These are phyloP conservation scores for Onychostruthus taczanowskii DNA, from an alignment of 2,113 vertebrate genomes.

Conservation along the genomic window DNA sequence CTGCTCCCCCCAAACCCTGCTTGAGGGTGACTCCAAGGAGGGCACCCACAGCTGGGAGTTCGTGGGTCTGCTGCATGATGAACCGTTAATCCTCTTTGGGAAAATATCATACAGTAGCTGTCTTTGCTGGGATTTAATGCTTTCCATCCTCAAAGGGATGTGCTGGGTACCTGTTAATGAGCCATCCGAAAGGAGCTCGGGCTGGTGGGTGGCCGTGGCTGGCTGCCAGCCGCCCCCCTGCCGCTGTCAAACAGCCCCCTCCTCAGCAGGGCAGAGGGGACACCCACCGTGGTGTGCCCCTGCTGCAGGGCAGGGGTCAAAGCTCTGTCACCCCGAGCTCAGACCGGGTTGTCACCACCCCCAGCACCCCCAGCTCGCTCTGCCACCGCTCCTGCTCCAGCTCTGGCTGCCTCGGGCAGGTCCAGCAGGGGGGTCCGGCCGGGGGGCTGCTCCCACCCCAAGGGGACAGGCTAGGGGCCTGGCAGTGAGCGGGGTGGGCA, in stretches of 20 bases:
- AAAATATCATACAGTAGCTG: fast-evolving
- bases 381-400: neutral
- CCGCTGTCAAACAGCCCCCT: fast-evolving
- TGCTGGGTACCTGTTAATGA: neutral
- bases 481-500: neutral
- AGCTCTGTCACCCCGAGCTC: neutral
- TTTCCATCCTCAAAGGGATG: neutral
- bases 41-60: fast-evolving
- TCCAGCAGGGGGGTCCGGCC: neutral
- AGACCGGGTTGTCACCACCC: fast-evolving
- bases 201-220: neutral
- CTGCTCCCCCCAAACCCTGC: fast-evolving
- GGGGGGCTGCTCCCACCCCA: fast-evolving
- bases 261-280: neutral
- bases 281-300: fast-evolving
- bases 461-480: neutral
- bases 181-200: fast-evolving
- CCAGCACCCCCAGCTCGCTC: neutral
- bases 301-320: fast-evolving
- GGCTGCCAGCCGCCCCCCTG: neutral
- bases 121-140: neutral
- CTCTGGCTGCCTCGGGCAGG: fast-evolving
- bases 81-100: neutral
- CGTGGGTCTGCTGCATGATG: neutral
- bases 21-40: neutral